A percentile compares a stretch with the other conserved stretches of the same genome.
Conservation (phyloP, 2,113 vertebrate genomes). For the Phalacrocorax carbo region DNA sequence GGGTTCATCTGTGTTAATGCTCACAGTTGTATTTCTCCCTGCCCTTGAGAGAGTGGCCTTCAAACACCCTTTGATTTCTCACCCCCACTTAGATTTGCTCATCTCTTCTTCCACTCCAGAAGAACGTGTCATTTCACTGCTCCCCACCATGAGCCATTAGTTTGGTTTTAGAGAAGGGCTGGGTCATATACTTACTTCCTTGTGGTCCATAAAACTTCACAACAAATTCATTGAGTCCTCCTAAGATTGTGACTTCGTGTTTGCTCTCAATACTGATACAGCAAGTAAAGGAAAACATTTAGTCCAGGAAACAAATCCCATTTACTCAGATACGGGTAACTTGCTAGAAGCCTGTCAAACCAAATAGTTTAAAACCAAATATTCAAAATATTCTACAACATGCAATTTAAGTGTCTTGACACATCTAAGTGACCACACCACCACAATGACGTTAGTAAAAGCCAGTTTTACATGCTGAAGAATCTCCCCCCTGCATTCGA, state of each 20-base stretch:
- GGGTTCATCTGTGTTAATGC: not conserved
- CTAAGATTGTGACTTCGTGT: slow-evolving; percentile 98
- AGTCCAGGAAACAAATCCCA: not conserved
- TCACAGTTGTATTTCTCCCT: not conserved
- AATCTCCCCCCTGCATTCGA: not conserved
- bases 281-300: slow-evolving; percentile 74
- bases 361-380: not conserved
- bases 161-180: not conserved
- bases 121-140: not conserved
- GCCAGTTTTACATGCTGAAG: not conserved
- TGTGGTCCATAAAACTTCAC: slow-evolving; percentile 99
- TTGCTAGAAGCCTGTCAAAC: not conserved
- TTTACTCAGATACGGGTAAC: not conserved
- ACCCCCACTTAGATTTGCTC: not conserved
- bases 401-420: not conserved
- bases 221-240: slow-evolving; percentile 98
- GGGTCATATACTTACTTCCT: slow-evolving; percentile 88
- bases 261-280: slow-evolving; percentile 95
- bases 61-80: not conserved
- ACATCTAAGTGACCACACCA: not conserved
- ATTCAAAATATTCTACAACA: not conserved
- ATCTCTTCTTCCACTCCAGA: not conserved
- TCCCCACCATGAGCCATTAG: not conserved
- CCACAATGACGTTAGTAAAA: not conserved
- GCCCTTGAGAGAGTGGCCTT: not conserved